Conservation (phyloP, 2,113 vertebrate species). For the Tinamus guttatus region DNA sequence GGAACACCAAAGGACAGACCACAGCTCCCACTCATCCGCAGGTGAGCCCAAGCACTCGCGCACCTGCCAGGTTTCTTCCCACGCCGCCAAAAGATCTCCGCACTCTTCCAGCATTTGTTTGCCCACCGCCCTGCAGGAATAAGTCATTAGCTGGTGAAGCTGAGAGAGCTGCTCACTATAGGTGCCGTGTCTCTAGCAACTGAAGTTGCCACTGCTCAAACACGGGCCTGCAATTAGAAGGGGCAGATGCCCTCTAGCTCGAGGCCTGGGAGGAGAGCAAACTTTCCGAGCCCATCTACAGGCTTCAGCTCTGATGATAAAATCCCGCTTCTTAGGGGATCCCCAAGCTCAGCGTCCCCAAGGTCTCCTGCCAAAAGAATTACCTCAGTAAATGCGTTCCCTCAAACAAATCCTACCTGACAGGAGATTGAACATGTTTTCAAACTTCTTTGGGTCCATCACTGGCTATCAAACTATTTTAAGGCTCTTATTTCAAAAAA, state of each 20-base stretch:
- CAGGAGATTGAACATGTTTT: not conserved
- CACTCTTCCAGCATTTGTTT: conserved; percentile 87
- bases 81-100: conserved; percentile 88
- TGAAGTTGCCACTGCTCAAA: not conserved
- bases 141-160: not conserved
- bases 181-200: rapidly evolving
- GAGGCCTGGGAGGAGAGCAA: rapidly evolving
- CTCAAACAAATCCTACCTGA: not conserved
- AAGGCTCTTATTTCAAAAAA: conserved; percentile 6
- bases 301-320: not conserved
- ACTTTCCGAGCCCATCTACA: not conserved
- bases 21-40: not conserved
- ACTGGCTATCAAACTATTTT: not conserved
- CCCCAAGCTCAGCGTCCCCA: not conserved
- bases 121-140: conserved; percentile 81
- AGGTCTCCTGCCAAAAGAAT: not conserved
- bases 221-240: not conserved
- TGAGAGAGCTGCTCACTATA: not conserved
- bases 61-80: conserved; percentile 90
- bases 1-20: not conserved
- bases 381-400: not conserved
- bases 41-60: not conserved
- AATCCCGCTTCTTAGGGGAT: not conserved
- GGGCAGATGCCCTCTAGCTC: not conserved
- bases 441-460: not conserved